Evolutionary conservation across 2,113 vertebrate genomes (phyloP).

Genomic region (Gallinago paraguaiae): DNA sequence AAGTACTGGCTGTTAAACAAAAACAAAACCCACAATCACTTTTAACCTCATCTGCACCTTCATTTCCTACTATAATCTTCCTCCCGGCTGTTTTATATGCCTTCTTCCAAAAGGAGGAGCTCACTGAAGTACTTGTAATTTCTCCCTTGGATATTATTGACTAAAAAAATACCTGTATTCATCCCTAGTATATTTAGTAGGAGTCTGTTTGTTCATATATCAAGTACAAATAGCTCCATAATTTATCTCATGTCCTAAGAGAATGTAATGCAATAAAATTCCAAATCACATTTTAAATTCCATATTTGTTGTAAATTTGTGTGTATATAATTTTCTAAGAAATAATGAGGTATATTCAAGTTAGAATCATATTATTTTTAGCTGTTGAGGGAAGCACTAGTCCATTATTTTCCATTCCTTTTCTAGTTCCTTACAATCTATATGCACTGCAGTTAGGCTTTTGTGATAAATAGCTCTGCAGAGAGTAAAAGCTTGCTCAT

Average conservation of each 20-base stretch:
- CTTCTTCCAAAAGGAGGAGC: slow-evolving; percentile 1
- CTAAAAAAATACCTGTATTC: neutral
- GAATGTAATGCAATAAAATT: neutral
- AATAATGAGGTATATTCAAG: neutral
- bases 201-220: neutral
- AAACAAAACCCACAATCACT: neutral
- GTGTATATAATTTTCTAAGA: neutral
- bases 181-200: neutral
- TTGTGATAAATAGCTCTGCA: slow-evolving; percentile 53
- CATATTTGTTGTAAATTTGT: neutral
- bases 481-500: slow-evolving; percentile 24
- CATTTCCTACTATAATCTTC: neutral
- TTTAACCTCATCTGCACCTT: neutral
- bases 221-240: neutral
- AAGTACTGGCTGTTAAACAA: neutral
- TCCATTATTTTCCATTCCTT: neutral
- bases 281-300: neutral
- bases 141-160: neutral
- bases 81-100: neutral
- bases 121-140: neutral
- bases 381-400: neutral
- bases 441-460: neutral
- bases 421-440: neutral
- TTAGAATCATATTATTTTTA: neutral
- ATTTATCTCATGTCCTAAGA: neutral